These are phyloP conservation scores for Balaeniceps rex DNA, from an alignment of 2,113 vertebrate genomes.

Conservation along the genomic window DNA sequence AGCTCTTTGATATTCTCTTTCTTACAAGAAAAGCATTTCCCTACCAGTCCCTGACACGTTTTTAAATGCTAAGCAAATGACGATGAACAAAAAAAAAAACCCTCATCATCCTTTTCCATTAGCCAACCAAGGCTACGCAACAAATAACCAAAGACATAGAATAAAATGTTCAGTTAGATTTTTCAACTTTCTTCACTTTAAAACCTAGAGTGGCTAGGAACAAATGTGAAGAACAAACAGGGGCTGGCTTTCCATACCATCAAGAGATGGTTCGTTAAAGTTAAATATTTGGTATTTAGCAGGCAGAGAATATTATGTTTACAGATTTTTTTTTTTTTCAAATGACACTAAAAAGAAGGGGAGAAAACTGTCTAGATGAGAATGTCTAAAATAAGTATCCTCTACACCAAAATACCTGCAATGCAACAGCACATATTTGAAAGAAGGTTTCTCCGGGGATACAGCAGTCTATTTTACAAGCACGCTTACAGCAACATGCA, in stretches of 20 bases:
- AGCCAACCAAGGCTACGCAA: background rate
- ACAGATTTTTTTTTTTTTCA: background rate
- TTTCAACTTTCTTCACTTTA: background rate
- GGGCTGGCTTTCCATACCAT: rapidly evolving
- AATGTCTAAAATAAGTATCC: background rate
- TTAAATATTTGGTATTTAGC: background rate
- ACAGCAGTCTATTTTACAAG: background rate
- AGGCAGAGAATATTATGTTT: background rate
- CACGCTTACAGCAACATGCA: background rate
- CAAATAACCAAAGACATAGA: rapidly evolving
- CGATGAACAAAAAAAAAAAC: background rate
- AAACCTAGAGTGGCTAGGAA: background rate
- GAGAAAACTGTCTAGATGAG: background rate
- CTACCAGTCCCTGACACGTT: background rate
- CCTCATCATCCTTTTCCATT: background rate
- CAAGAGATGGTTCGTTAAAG: background rate
- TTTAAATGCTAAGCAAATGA: background rate
- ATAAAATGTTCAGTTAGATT: background rate
- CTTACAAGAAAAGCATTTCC: background rate
- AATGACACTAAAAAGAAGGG: background rate
- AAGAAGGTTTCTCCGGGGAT: background rate
- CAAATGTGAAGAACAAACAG: background rate
- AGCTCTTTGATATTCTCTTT: background rate
- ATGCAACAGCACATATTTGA: background rate
- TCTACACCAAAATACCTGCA: background rate